These are phyloP conservation scores for Montipora efflorescens DNA, from an alignment of 64 coral and sea anemone species.

Conservation along the genomic window DNA sequence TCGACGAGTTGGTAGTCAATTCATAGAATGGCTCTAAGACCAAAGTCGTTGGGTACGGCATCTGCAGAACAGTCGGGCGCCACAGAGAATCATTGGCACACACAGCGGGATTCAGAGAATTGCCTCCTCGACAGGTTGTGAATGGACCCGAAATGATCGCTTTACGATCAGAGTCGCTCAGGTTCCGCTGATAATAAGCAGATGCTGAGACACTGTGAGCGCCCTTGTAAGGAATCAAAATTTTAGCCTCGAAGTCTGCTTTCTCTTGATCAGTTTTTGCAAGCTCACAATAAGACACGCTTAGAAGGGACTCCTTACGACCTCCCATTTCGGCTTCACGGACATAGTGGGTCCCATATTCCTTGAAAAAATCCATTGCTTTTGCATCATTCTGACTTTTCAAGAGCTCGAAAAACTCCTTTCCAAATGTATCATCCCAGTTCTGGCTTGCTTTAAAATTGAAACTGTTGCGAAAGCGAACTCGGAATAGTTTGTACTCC, in stretches of 20 bases:
- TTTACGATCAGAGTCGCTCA: not conserved
- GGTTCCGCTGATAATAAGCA: not conserved
- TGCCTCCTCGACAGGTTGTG: not conserved
- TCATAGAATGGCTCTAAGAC: too few species aligned
- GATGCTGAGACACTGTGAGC: not conserved
- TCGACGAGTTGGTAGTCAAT: not conserved
- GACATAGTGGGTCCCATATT: not conserved
- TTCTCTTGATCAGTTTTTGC: not conserved
- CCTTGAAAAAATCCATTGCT: conserved; percentile 1
- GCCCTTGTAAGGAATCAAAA: too few species aligned
- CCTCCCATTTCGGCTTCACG: too few species aligned
- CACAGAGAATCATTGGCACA: not conserved
- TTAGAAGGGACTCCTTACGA: too few species aligned
- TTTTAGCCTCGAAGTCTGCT: not conserved
- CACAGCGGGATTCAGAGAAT: too few species aligned
- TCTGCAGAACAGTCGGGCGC: not conserved
- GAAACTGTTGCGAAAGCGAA: too few species aligned
- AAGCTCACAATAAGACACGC: not conserved
- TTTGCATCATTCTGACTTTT: too few species aligned
- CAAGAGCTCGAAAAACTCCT: too few species aligned
- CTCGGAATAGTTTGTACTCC: too few species aligned
- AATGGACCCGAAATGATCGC: not conserved
- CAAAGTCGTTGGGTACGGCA: not conserved
- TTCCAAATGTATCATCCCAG: too few species aligned
- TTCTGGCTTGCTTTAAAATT: too few species aligned